Conservation (phyloP, 2,113 vertebrate species). For the Ursus arctos region DNA sequence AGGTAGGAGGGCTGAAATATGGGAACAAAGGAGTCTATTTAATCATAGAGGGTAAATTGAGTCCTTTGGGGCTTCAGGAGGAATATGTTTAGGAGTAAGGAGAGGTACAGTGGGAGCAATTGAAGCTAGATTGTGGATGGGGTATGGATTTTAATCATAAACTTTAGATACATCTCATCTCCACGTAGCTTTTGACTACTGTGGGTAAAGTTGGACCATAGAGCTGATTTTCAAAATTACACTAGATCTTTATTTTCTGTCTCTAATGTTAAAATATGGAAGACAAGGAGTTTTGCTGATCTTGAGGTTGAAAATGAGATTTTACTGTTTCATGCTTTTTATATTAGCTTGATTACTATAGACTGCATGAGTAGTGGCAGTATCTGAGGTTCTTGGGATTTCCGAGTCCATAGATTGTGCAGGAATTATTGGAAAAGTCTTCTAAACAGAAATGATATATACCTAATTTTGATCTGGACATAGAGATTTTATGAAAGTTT, state of each 20-base stretch:
- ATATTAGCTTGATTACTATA: slow-evolving; percentile 52
- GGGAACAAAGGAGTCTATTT: neutral
- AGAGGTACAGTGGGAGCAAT: neutral
- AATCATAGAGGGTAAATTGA: neutral
- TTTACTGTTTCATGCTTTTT: slow-evolving; percentile 23
- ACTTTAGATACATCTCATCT: neutral
- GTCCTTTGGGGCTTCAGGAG: neutral
- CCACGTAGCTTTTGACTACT: slow-evolving; percentile 28
- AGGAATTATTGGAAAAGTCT: slow-evolving; percentile 21
- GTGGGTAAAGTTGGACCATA: slow-evolving; percentile 4
- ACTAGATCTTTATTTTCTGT: slow-evolving; percentile 23
- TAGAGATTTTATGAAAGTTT: slow-evolving; percentile 31
- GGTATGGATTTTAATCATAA: slow-evolving; percentile 39
- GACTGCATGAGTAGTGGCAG: neutral
- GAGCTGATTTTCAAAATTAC: slow-evolving; percentile 40
- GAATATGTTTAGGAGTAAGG: neutral
- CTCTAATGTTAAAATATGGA: slow-evolving; percentile 5
- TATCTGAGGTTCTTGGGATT: neutral
- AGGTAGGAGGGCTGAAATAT: slow-evolving; percentile 15
- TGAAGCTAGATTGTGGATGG: slow-evolving; percentile 21
- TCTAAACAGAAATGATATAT: neutral
- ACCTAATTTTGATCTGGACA: slow-evolving; percentile 34
- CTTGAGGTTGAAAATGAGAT: neutral
- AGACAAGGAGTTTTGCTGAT: slow-evolving; percentile 45
- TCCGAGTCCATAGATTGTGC: neutral